phyloP scores from a whole-genome alignment of 2,888 invertebrate species.

The Chymomyza procnemis region DNA sequence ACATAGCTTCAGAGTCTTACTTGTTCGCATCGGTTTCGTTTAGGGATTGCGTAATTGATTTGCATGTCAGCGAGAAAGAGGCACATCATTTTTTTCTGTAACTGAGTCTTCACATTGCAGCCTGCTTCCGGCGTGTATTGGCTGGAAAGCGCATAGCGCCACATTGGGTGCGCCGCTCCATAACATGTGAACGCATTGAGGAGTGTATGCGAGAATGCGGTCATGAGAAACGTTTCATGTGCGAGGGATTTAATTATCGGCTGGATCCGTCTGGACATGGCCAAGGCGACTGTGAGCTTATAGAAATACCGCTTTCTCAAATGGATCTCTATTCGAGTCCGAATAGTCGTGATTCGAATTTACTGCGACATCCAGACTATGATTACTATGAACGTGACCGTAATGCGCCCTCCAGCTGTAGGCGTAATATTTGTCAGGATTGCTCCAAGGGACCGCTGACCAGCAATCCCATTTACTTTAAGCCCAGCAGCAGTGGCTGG shows the following conservation, averaged over 20 bases:
- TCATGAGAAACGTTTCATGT: slow-evolving; percentile 85
- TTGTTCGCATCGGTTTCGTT: slow-evolving; percentile 5
- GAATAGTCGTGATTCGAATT: slow-evolving; percentile 79
- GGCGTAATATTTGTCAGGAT: slow-evolving; percentile 75
- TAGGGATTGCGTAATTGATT: slow-evolving; percentile 28
- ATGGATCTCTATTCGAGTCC: slow-evolving; percentile 82
- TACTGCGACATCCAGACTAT: slow-evolving; percentile 82
- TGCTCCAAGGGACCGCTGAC: slow-evolving; percentile 72
- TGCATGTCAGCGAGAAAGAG: background rate
- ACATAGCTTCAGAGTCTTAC: slow-evolving; percentile 8
- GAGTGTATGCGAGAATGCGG: slow-evolving; percentile 88
- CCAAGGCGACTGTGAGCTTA: slow-evolving; percentile 88
- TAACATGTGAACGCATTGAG: slow-evolving; percentile 85
- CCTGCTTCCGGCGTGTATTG: slow-evolving; percentile 87
- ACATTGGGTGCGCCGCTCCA: slow-evolving; percentile 84
- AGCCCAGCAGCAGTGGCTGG: slow-evolving; percentile 59
- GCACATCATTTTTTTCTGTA: slow-evolving; percentile 24
- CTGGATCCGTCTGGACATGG: slow-evolving; percentile 85
- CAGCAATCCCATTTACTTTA: slow-evolving; percentile 70
- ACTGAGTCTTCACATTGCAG: slow-evolving; percentile 78
- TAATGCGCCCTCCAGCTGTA: slow-evolving; percentile 84
- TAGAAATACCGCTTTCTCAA: slow-evolving; percentile 84
- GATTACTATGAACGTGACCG: slow-evolving; percentile 89
- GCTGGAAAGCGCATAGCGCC: slow-evolving; percentile 86
- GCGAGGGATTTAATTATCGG: slow-evolving; percentile 92